These are phyloP conservation scores for Phainopepla nitens DNA, from an alignment of 2,113 vertebrate genomes.

Conservation along the genomic window DNA sequence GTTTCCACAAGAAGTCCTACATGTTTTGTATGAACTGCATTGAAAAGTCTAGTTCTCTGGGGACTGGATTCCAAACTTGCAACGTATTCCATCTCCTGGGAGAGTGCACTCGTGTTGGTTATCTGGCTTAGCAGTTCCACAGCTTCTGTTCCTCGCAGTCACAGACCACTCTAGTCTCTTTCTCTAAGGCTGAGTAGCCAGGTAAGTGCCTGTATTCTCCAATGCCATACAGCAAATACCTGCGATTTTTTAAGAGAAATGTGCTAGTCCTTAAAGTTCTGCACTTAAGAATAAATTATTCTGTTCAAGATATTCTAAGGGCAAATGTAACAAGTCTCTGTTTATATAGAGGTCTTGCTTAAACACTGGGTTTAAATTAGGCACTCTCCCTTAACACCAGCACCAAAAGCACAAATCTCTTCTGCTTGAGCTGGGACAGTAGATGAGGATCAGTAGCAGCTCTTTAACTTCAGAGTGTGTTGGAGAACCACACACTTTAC, in stretches of 20 bases:
- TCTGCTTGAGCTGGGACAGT: background rate
- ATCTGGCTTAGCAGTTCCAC: background rate
- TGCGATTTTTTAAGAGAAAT: background rate
- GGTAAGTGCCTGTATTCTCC: background rate
- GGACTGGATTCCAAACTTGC: background rate
- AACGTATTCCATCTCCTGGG: background rate
- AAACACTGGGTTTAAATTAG: background rate
- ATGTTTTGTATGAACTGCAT: background rate
- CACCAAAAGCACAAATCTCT: slow-evolving; percentile 46
- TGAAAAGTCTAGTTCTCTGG: background rate
- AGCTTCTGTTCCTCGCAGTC: background rate
- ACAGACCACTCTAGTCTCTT: background rate
- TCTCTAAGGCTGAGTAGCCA: background rate
- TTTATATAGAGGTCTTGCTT: background rate
- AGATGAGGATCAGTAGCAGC: background rate
- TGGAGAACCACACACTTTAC: background rate
- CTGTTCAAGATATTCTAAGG: background rate
- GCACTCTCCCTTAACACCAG: background rate
- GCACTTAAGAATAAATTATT: background rate
- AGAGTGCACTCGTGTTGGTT: background rate
- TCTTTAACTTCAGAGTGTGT: background rate
- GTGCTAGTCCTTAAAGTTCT: background rate
- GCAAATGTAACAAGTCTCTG: background rate
- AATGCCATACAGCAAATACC: background rate
- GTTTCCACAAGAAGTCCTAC: slow-evolving; percentile 8